These are phyloP conservation scores for Torymus auratus DNA, from an alignment of 2,888 invertebrate species.

Conservation along the genomic window DNA sequence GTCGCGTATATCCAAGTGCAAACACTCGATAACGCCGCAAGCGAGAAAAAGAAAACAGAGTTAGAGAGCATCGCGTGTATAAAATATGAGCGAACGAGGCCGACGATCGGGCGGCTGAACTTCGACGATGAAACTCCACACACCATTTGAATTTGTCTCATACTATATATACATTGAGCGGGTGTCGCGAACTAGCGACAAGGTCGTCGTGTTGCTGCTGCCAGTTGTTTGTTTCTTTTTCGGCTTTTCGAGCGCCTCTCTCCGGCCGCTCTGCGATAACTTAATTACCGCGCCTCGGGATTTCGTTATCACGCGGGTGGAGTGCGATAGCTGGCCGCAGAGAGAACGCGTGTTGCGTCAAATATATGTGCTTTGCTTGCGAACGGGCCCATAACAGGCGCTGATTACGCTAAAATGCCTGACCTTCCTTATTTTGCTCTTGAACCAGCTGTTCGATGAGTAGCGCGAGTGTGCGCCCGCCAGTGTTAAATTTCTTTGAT, in stretches of 20 bases:
- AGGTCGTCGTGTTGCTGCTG: slow-evolving; percentile 21
- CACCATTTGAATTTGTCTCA: too few species aligned
- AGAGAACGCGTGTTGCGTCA: slow-evolving; percentile 61
- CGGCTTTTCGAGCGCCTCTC: neutral
- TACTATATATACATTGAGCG: too few species aligned
- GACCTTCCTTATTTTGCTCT: slow-evolving; percentile 67
- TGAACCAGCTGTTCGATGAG: neutral
- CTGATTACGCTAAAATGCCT: slow-evolving; percentile 70
- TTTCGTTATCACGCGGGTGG: slow-evolving; percentile 61
- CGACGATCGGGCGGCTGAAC: too few species aligned
- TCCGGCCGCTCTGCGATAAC: slow-evolving; percentile 51
- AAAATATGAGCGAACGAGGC: too few species aligned
- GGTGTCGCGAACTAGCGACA: neutral
- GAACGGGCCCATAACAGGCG: neutral
- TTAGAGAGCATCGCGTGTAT: neutral
- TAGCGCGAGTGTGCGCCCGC: too few species aligned
- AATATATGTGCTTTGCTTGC: too few species aligned
- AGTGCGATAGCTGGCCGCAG: slow-evolving; percentile 59
- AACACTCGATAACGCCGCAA: neutral
- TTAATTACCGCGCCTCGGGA: slow-evolving; percentile 58
- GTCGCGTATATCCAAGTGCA: neutral
- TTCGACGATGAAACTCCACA: too few species aligned
- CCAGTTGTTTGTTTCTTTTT: slow-evolving; percentile 30
- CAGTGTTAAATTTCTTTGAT: neutral
- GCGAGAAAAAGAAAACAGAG: neutral